Evolutionary conservation across 2,113 vertebrate genomes (phyloP).

Genomic region (Odobenus rosmarus): DNA sequence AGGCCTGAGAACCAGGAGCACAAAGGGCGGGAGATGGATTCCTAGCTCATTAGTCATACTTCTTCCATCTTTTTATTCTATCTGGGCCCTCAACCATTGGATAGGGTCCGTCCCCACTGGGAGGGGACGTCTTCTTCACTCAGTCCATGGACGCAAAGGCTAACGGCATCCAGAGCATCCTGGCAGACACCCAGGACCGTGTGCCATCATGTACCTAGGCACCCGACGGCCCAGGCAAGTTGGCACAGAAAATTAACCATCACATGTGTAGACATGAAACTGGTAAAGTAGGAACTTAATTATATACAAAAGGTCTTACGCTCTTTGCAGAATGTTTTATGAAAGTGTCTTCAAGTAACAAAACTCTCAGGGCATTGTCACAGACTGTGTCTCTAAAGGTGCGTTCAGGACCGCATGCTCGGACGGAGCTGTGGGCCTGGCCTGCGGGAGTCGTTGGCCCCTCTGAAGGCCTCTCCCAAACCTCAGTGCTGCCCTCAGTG

Average conservation of each 20-base stretch:
- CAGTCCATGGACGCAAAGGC: not conserved
- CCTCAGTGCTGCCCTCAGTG: no score
- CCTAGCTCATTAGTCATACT: not conserved
- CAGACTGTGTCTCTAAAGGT: not conserved
- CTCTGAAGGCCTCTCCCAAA: no score
- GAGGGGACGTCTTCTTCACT: not conserved
- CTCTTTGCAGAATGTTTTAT: not conserved
- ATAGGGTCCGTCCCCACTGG: not conserved
- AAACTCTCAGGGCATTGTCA: not conserved
- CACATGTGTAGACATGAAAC: not conserved
- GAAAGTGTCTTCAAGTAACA: not conserved
- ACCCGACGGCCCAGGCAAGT: not conserved
- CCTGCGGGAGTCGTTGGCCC: not conserved
- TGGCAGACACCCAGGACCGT: not conserved
- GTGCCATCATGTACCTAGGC: accelerated
- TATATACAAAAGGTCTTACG: not conserved
- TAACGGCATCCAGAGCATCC: accelerated
- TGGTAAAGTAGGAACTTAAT: not conserved
- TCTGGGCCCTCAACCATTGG: not conserved
- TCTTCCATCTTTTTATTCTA: no score
- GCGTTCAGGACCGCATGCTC: not conserved
- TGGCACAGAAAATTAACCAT: not conserved
- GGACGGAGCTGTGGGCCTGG: not conserved
- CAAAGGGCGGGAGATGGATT: not conserved
- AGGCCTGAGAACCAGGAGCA: not conserved